Evolutionary conservation across 2,113 vertebrate genomes (phyloP).

Genomic region (Ranitomeya imitator): DNA sequence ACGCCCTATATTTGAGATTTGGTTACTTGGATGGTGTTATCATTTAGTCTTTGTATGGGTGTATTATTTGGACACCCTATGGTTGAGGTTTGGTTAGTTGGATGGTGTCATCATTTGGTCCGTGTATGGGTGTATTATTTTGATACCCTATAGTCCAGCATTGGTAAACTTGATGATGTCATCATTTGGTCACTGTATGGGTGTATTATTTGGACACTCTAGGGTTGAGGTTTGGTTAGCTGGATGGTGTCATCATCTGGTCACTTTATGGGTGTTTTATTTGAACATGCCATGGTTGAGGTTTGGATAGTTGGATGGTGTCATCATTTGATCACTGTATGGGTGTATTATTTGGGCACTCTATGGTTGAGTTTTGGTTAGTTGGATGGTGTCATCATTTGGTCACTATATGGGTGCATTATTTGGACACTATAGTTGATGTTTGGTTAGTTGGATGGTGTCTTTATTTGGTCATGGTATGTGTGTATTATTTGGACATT

Average conservation of each 20-base stretch:
- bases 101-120: too few relatives aligned
- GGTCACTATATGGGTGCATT: not conserved
- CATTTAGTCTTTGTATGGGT: too few relatives aligned
- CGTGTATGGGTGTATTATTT: too few relatives aligned
- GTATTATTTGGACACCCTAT: too few relatives aligned
- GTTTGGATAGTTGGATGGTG: not conserved
- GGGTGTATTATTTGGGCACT: not conserved
- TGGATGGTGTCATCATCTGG: not conserved
- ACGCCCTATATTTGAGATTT: too few relatives aligned
- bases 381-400: not conserved
- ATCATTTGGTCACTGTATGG: not conserved
- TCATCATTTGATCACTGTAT: not conserved
- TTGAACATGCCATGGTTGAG: not conserved
- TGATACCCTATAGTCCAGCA: fast-evolving
- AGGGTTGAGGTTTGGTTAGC: not conserved
- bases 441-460: not conserved
- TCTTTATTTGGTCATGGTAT: not conserved
- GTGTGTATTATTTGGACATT: not conserved
- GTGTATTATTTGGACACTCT: not conserved
- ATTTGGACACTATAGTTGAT: not conserved
- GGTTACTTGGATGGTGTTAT: too few relatives aligned
- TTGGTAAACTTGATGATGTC: not conserved
- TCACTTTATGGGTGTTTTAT: not conserved
- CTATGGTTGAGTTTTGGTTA: not conserved
- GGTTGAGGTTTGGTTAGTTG: too few relatives aligned